A percentile compares a stretch with the other conserved stretches of the same genome.
Evolutionary conservation across 2,797 vertebrate genomes (phyloP).

Genomic region (Coendou prehensilis): DNA sequence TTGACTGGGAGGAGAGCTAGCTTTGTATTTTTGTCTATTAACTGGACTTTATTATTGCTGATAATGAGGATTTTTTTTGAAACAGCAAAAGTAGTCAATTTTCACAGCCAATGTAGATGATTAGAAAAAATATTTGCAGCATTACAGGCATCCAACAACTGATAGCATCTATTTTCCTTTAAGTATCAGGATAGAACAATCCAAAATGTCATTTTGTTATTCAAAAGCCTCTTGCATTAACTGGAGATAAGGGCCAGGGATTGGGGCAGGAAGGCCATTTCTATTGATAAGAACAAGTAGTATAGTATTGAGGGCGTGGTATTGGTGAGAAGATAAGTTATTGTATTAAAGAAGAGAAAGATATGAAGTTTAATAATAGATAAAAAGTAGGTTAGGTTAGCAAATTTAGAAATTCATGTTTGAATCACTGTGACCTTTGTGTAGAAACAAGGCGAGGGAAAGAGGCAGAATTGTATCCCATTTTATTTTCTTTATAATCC

Average conservation of each 20-base stretch:
- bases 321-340: neutral
- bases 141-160: neutral
- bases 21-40: slow-evolving; percentile 31
- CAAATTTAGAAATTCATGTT: neutral
- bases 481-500: neutral
- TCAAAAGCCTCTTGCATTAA: slow-evolving; percentile 15
- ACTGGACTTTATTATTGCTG: slow-evolving; percentile 38
- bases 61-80: slow-evolving; percentile 5
- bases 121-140: slow-evolving; percentile 34
- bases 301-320: neutral
- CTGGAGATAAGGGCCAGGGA: neutral
- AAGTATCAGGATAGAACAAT: slow-evolving; percentile 53
- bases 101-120: slow-evolving; percentile 49
- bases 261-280: neutral
- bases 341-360: neutral
- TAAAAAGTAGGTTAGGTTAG: neutral
- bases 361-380: neutral
- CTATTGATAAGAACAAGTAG: slow-evolving; percentile 7
- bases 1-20: neutral
- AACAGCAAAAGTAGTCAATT: slow-evolving; percentile 51
- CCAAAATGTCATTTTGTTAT: slow-evolving; percentile 52
- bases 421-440: neutral
- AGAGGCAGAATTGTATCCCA: neutral
- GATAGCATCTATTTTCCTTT: neutral
- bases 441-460: neutral